Percentiles rank a stretch among this genome's conserved stretches.
phyloP scores from a whole-genome alignment of 2,888 invertebrate genomes.

The Amiota mariae region DNA sequence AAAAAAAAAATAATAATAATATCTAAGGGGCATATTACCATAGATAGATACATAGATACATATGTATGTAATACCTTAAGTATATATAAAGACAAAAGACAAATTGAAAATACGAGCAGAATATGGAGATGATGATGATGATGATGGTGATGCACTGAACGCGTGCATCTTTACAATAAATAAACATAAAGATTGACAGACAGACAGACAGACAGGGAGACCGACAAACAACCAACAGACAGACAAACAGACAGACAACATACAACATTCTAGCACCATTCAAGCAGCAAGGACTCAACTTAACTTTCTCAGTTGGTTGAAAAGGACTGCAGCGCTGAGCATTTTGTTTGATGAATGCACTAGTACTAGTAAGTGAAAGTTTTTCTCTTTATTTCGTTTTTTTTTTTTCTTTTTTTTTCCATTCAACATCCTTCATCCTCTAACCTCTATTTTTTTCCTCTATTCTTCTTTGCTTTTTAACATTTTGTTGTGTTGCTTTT shows the following conservation, averaged over 20 bases:
- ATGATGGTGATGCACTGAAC: no score
- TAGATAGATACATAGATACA: not conserved
- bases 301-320: not conserved
- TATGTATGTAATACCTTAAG: not conserved
- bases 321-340: not conserved
- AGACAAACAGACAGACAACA: not conserved
- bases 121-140: no score
- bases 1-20: not conserved
- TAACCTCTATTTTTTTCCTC: no score
- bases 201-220: conserved; percentile 1
- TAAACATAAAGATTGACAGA: not conserved
- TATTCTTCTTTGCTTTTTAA: conserved; percentile 16
- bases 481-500: conserved; percentile 19
- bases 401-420: no score
- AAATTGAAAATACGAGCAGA: no score
- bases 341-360: conserved; percentile 20
- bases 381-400: conserved; percentile 20
- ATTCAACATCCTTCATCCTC: no score
- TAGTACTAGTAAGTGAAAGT: conserved; percentile 45
- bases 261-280: not conserved
- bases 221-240: conserved; percentile 7
- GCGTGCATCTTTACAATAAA: no score
- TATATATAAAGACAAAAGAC: not conserved
- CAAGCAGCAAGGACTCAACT: not conserved
- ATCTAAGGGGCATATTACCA: not conserved